Base-by-base conservation (phyloP, 2,888 invertebrate species). In the Agonopterix alstromeriana region DNA sequence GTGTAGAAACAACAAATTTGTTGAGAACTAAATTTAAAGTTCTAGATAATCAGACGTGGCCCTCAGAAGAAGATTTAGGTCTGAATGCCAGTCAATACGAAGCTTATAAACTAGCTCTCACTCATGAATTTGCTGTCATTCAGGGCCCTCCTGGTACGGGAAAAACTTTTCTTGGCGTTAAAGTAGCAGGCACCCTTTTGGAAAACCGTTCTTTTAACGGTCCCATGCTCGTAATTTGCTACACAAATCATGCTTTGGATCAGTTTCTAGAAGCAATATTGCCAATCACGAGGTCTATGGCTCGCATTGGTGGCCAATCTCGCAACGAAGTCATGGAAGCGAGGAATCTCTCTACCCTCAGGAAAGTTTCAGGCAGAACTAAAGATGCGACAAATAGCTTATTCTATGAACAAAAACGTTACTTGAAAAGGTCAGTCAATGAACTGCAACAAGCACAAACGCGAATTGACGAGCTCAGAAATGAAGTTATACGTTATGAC, bases 121-220 rank as follows among this genome's bases (percentile, higher is more conserved):
- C 91, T 0, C 89, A 91, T 53, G 93, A 95, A 67, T 91, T 96
- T 57, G 91, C 91, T 0, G 88, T 95, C 1, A 94, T 96, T 56
- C 96, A 96, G 79, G 96, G 97, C 0, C 96, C 96, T 1, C 96
- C 96, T 0, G 96, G 97, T 3, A 96, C 96, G 0, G 97, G 96
- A 0, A 96, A 96, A 83, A 95, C 96, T 0, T 94, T 90, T 69
- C 73, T 96, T 8, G 95, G 95, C 0, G 82, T 95, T 3, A 92
- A 94, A 79, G 90, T 97, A 11, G 92, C 93, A 0, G 79, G 91
- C 57, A 87, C 91, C 0, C 70, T 96, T n/a, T 65, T 95, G 7
- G 64, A 89, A 47, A 95, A 94, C 67, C 46, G 79, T 14, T 4
- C 50, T 5, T 10, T 40, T 1, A 46, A 44, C 0, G 41, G 50